Evolutionary conservation across 2,113 vertebrate genomes (phyloP).

Genomic region (Poeciliopsis occidentalis): DNA sequence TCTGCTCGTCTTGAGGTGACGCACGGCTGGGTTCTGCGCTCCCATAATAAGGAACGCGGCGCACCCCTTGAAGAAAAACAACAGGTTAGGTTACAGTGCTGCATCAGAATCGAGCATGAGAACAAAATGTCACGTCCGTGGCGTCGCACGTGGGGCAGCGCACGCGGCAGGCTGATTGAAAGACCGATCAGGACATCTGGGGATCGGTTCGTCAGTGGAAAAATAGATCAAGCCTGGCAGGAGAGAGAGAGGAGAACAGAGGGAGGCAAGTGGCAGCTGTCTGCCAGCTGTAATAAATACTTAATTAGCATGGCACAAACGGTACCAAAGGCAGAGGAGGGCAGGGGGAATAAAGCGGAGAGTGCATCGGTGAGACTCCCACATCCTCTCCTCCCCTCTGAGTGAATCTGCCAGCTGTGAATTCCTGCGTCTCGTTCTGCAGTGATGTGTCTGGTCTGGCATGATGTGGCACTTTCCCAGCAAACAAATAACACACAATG

Average conservation of each 20-base stretch:
- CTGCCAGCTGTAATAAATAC: conserved; percentile 61
- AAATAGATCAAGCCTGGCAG: conserved; percentile 37
- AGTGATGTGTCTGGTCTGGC: neutral
- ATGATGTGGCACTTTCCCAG: neutral
- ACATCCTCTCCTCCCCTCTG: neutral
- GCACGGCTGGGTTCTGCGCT: neutral
- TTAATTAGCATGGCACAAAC: conserved; percentile 57
- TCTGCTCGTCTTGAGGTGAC: neutral
- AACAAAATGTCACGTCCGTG: conserved; percentile 6
- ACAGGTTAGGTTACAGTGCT: neutral
- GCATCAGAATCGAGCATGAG: conserved; percentile 15
- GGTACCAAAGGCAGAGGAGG: conserved; percentile 17
- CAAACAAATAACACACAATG: neutral
- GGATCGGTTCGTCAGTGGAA: conserved; percentile 26
- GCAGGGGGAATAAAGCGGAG: conserved; percentile 1
- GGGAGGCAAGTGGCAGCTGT: conserved; percentile 38
- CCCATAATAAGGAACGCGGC: neutral
- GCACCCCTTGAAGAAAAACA: conserved; percentile 1
- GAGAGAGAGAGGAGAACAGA: conserved; percentile 1
- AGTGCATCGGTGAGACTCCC: neutral
- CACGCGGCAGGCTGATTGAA: neutral
- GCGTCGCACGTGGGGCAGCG: neutral
- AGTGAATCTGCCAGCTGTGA: too few species aligned
- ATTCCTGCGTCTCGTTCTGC: neutral
- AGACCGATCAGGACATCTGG: conserved; percentile 29